phyloP scores from a whole-genome alignment of 2,113 vertebrate genomes.

The Varanus salvator region DNA sequence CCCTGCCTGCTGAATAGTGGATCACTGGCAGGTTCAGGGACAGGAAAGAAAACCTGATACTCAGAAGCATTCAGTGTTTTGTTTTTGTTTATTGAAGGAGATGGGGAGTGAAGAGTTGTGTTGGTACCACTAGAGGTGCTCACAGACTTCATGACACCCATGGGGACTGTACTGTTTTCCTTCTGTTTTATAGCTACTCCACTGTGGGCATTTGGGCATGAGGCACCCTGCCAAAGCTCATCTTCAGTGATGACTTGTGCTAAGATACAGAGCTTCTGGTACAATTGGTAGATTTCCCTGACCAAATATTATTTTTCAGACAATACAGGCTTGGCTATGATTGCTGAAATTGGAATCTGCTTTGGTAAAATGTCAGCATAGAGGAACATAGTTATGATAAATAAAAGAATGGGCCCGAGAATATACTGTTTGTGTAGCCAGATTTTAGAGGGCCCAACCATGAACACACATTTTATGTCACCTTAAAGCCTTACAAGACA shows the following conservation, averaged over 20 bases:
- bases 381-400: background rate
- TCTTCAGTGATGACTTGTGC: background rate
- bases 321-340: background rate
- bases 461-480: background rate
- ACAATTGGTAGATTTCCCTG: background rate
- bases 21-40: no score
- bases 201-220: background rate
- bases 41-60: no score
- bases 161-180: background rate
- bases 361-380: background rate
- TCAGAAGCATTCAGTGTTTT: no score
- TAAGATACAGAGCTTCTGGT: background rate
- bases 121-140: no score
- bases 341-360: background rate
- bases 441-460: background rate
- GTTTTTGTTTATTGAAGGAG: no score
- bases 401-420: background rate
- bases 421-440: background rate
- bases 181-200: background rate
- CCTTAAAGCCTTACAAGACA: background rate
- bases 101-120: no score
- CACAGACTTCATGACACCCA: no score
- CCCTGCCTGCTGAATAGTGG: no score
- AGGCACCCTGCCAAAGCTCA: background rate
- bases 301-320: background rate